A percentile compares a stretch with the other conserved stretches of the same genome.
phyloP scores from a whole-genome alignment of 2,113 vertebrate species.

The Rhinolophus sinicus region DNA sequence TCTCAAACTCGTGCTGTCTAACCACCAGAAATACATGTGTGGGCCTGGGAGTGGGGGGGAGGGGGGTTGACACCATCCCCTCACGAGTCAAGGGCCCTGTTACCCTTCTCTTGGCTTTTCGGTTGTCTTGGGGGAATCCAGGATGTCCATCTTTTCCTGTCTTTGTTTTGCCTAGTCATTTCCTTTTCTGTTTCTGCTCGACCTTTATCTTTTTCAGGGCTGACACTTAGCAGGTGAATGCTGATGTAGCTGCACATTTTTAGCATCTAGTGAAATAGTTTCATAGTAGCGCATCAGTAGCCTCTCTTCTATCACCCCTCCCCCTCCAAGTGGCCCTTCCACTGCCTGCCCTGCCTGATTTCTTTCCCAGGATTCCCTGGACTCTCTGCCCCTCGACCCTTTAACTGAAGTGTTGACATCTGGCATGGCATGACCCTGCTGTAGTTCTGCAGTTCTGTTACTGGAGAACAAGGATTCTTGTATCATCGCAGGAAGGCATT shows the following conservation, averaged over 20 bases:
- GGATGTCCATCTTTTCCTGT: not conserved
- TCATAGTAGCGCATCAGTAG: not conserved
- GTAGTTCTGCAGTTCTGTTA: no score
- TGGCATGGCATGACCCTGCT: no score
- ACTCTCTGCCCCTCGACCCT: not conserved
- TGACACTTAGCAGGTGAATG: not conserved
- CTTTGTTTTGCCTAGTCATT: not conserved
- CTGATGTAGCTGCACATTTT: not conserved
- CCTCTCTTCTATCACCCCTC: not conserved
- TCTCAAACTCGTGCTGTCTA: not conserved
- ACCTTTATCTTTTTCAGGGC: not conserved
- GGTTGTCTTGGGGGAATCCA: not conserved
- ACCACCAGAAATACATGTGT: not conserved
- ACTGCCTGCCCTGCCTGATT: not conserved
- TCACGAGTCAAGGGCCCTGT: not conserved
- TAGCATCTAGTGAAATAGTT: not conserved
- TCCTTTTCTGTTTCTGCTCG: not conserved
- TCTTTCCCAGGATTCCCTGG: not conserved
- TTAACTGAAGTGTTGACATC: not conserved
- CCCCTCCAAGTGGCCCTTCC: not conserved
- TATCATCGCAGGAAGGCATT: no score
- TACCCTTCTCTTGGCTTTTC: not conserved
- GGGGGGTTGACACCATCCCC: rapidly evolving
- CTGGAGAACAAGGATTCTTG: no score
- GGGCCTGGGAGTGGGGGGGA: no score